A percentile compares a stretch with the other conserved stretches of the same genome.
Evolutionary conservation across 1,140 invertebrate genomes (phyloP).

Genomic region (Spodoptera litura): DNA sequence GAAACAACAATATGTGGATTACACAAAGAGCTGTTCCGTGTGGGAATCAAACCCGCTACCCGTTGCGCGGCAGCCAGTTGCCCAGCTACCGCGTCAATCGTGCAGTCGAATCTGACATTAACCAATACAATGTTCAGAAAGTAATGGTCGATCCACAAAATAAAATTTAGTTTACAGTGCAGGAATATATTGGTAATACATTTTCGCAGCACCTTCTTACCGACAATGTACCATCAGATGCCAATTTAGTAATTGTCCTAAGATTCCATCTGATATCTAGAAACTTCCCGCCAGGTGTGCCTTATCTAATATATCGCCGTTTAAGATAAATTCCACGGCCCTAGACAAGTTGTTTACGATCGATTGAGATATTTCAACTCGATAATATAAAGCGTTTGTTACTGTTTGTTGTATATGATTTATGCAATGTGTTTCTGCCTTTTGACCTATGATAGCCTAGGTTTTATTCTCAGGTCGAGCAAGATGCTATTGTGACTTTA

Average conservation of each 20-base stretch:
- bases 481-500: too few relatives aligned
- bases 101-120: too few relatives aligned
- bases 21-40: too few relatives aligned
- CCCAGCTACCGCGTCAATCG: too few relatives aligned
- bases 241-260: slow-evolving; percentile 10
- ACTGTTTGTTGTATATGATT: neutral
- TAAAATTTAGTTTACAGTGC: neutral
- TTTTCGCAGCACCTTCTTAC: neutral
- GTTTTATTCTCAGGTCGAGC: too few relatives aligned
- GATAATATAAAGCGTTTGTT: slow-evolving; percentile 1
- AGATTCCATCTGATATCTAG: slow-evolving; percentile 9
- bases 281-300: slow-evolving; percentile 25
- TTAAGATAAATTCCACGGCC: slow-evolving; percentile 22
- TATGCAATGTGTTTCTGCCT: neutral
- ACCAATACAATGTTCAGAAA: too few relatives aligned
- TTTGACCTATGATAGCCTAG: neutral
- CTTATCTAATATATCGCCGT: slow-evolving; percentile 24
- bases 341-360: neutral
- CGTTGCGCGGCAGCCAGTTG: too few relatives aligned
- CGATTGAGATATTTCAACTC: slow-evolving; percentile 24
- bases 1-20: too few relatives aligned
- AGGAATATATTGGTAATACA: neutral
- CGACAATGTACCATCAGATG: neutral
- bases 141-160: too few relatives aligned
- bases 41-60: too few relatives aligned